Base-by-base conservation (phyloP, 2,888 invertebrate species). In the Acleris emargana region DNA sequence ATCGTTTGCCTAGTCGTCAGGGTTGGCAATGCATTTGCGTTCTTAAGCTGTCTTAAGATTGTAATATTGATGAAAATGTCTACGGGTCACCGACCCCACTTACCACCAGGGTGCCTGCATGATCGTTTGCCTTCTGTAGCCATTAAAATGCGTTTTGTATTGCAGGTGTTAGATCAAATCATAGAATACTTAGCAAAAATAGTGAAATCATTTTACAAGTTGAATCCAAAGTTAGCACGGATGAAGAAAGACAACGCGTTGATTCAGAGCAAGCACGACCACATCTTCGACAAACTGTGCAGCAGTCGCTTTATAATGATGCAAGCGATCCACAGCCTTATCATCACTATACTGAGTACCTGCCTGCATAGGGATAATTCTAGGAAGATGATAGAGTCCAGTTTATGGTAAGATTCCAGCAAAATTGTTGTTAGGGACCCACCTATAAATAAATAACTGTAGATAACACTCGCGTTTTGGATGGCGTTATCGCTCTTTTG, bases 101-200 rank as follows among this genome's bases (percentile, higher is more conserved):
- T 25, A 25, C 28, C 28, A 28, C 9, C 7, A 28, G 28, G 25
- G 0, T 1, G 6, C 25, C 25, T 6, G 6, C 6, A 25, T 25
- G 6, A 5, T 6, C 6, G 25, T 25, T 25, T 25, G 25, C 25
- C 6, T 25, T 1, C 6, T 3, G 7, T 1, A 7, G 0, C 3
- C 32, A 25, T 25, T 25, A 32, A 28, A 32, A 32, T 4, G 13
- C 38, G 38, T 13, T 3, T 3, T 38, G 3, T 38, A 70, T 91
- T 93, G 55, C 78, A 94, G 94, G 93, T 94, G 79, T 80, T 94
- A 79, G 93, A 94, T 83, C 91, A 93, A 83, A 89, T 94, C 73
- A 89, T 93, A 80, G 90, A 89, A 68, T 93, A 93, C 71, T 84
- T 94, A 78, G 86, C 92, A 54, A 91, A 89, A 72, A 75, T 94